A percentile compares a stretch with the other conserved stretches of the same genome.
Evolutionary conservation across 2,113 vertebrate species (phyloP).

Genomic region (Numenius arquata): DNA sequence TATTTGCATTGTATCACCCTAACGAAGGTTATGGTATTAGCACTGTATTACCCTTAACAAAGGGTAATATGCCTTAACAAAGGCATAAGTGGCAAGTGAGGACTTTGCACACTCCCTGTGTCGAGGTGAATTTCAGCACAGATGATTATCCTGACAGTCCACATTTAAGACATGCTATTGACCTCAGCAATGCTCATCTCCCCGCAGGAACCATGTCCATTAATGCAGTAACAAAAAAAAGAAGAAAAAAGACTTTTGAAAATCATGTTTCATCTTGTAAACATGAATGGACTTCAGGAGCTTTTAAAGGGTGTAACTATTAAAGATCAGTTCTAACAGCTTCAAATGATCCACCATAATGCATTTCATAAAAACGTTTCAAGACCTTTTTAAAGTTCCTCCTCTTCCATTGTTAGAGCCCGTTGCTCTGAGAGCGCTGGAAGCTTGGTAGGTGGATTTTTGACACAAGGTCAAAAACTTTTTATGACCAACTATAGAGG

Average conservation of each 20-base stretch:
- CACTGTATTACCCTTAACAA: neutral
- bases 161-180: neutral
- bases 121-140: neutral
- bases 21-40: neutral
- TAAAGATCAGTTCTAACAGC: constrained; percentile 1
- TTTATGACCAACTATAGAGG: neutral
- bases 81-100: neutral
- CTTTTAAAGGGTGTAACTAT: neutral
- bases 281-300: neutral
- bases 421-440: neutral
- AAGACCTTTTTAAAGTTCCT: constrained; percentile 7
- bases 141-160: neutral
- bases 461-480: neutral
- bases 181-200: neutral
- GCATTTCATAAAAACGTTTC: constrained; percentile 11
- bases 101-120: neutral
- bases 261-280: constrained; percentile 2
- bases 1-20: neutral
- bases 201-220: neutral
- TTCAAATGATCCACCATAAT: neutral
- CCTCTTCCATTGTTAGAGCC: neutral
- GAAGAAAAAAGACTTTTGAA: constrained; percentile 9
- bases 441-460: neutral
- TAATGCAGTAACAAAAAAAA: constrained; percentile 10
- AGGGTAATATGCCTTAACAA: too few relatives aligned